Evolutionary conservation across 1,140 invertebrate species (phyloP).

Genomic region (Heliconius eleuchia): DNA sequence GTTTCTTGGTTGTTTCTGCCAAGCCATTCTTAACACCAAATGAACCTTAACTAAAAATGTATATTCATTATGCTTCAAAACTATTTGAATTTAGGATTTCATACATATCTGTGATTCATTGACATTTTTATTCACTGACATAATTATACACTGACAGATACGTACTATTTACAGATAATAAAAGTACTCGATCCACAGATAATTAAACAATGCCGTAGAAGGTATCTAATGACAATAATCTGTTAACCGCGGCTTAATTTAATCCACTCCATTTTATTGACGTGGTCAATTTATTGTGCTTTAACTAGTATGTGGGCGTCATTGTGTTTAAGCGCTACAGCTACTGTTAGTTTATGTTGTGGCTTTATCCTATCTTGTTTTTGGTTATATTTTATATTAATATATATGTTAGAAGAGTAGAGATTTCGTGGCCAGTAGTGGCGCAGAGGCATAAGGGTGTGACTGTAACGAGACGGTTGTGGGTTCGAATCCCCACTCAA

Average conservation of each 20-base stretch:
- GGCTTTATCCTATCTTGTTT: background rate
- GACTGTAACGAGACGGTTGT: no score
- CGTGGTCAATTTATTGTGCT: background rate
- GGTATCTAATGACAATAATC: conserved; percentile 9
- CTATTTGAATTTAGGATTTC: no score
- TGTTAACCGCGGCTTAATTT: conserved; percentile 10
- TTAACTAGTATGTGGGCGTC: conserved; percentile 5
- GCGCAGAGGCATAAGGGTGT: no score
- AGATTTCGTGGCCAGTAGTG: no score
- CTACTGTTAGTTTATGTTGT: background rate
- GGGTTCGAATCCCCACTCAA: no score
- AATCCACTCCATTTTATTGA: conserved; percentile 10
- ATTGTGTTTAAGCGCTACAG: background rate
- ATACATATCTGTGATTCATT: background rate
- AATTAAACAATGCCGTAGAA: background rate
- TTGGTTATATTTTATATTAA: background rate
- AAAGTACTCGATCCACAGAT: background rate
- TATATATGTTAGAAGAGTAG: background rate
- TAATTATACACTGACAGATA: background rate
- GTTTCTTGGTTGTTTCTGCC: no score
- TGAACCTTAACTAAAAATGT: no score
- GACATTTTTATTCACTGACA: background rate
- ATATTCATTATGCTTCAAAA: no score
- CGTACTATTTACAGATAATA: background rate
- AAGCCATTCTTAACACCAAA: no score